A percentile compares a stretch with the other conserved stretches of the same genome.
These are phyloP conservation scores for Isotomurus palustris DNA, from an alignment of 2,888 invertebrate species.

Conservation along the genomic window DNA sequence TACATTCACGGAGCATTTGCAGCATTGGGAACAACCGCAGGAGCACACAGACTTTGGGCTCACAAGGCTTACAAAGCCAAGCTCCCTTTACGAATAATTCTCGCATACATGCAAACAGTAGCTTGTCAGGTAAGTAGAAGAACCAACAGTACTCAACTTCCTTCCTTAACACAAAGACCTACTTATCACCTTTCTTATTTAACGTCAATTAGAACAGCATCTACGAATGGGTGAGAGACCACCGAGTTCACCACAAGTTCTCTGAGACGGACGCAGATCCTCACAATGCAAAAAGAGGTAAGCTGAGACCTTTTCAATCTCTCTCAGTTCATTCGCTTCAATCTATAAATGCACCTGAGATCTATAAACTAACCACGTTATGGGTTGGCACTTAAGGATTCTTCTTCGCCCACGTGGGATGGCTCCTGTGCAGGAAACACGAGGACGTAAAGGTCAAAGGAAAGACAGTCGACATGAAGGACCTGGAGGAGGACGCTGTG, in stretches of 20 bases:
- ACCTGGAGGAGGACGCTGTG: conserved; percentile 74
- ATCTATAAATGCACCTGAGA: too few relatives aligned
- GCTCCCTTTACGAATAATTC: conserved; percentile 74
- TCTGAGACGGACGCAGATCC: conserved; percentile 92
- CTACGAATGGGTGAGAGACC: conserved; percentile 60
- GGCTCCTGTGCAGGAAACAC: conserved; percentile 87
- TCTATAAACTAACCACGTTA: too few relatives aligned
- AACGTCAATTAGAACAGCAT: conserved; percentile 51
- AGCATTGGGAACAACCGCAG: conserved; percentile 92
- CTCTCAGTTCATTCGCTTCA: too few relatives aligned
- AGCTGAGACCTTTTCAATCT: too few relatives aligned
- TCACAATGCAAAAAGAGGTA: conserved; percentile 85
- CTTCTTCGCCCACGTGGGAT: conserved; percentile 94
- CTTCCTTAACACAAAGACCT: too few relatives aligned
- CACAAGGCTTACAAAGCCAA: conserved; percentile 94
- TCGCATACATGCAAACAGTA: conserved; percentile 77
- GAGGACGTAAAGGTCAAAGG: conserved; percentile 83
- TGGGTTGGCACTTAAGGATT: too few relatives aligned
- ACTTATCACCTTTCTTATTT: too few relatives aligned
- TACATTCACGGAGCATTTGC: too few relatives aligned
- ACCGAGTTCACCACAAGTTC: conserved; percentile 83
- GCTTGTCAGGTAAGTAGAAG: conserved; percentile 95
- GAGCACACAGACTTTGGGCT: conserved; percentile 92
- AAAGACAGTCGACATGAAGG: conserved; percentile 75
- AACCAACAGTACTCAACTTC: too few relatives aligned